Evolutionary conservation across 30 jellyfish, hydroid and myxozoan genomes (phyloP).

Genomic region (Hydractinia symbiolongicarpus): DNA sequence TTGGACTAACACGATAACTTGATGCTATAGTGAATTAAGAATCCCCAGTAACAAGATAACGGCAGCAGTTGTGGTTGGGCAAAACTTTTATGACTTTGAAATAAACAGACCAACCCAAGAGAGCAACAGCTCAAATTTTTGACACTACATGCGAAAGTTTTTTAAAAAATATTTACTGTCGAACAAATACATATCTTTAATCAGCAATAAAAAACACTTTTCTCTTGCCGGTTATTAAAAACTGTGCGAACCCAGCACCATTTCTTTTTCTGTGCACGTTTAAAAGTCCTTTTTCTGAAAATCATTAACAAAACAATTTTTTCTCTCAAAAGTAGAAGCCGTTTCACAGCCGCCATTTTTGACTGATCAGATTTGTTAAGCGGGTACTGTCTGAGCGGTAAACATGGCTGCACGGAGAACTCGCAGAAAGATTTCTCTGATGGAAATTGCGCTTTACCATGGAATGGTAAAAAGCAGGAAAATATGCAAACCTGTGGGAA

Average conservation of each 20-base stretch:
- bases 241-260: not conserved
- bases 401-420: no score
- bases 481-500: not conserved
- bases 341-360: no score
- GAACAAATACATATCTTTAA: constrained; percentile 23
- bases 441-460: not conserved
- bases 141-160: constrained; percentile 7
- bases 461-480: not conserved
- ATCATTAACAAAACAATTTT: no score
- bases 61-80: constrained; percentile 20
- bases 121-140: constrained; percentile 15
- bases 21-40: constrained; percentile 30
- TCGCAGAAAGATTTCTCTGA: no score
- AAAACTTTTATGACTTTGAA: constrained; percentile 3
- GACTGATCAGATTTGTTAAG: no score
- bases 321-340: no score
- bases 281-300: no score
- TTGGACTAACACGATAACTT: constrained; percentile 23
- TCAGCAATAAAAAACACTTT: not conserved
- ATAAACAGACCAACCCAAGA: constrained; percentile 31
- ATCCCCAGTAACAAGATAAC: constrained; percentile 25
- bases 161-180: constrained; percentile 24
- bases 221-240: not conserved
- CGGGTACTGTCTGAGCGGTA: no score
- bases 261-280: no score